A percentile compares a stretch with the other conserved stretches of the same genome.
Conservation (phyloP, 2,797 vertebrate species). For the Gallinago nigripennis region DNA sequence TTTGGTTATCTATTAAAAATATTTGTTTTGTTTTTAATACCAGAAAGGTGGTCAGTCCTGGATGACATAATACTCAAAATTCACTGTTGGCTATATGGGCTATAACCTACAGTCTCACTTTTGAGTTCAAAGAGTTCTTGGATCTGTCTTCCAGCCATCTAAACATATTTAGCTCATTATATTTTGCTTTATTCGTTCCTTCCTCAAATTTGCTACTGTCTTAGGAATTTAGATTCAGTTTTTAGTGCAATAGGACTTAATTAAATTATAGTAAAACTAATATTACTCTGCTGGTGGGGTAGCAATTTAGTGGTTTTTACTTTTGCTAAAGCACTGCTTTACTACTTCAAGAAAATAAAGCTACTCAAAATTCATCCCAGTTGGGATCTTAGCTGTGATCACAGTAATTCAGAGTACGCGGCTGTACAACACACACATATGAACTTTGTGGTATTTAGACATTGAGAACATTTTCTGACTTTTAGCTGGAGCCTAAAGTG, state of each 20-base stretch:
- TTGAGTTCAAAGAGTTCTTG: neutral
- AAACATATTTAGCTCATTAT: neutral
- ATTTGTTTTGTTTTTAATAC: neutral
- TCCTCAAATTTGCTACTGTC: neutral
- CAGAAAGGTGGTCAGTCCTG: neutral
- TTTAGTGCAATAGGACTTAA: neutral
- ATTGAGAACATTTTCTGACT: neutral
- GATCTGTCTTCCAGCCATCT: neutral
- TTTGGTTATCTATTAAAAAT: neutral
- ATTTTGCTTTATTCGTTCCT: neutral
- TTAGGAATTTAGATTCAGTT: neutral
- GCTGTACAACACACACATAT: neutral
- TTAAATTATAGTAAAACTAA: neutral
- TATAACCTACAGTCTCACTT: neutral
- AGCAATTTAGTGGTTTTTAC: neutral
- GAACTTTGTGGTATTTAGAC: neutral
- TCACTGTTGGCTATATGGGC: neutral
- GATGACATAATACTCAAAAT: neutral
- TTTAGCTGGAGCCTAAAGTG: constrained; percentile 25
- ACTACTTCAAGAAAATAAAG: neutral
- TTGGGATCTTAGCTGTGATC: neutral
- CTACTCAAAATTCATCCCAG: neutral
- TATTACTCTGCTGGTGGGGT: neutral
- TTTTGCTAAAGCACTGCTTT: neutral
- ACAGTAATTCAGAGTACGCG: neutral